These are phyloP conservation scores for Nowickia ferox DNA, from an alignment of 2,888 invertebrate genomes.

Conservation along the genomic window DNA sequence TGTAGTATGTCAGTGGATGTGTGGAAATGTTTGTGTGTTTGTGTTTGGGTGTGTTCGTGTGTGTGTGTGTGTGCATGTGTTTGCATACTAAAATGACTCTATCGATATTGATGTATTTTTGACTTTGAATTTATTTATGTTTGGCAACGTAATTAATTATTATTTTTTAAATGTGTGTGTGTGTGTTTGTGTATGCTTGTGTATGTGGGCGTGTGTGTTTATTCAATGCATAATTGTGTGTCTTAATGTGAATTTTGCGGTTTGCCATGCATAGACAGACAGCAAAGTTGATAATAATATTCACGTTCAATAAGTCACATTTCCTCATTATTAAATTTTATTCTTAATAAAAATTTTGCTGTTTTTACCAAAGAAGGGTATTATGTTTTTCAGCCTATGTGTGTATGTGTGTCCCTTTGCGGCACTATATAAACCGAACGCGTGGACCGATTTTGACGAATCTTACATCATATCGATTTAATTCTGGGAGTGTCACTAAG, in stretches of 20 bases:
- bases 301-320: not conserved
- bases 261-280: not conserved
- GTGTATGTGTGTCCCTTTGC: no score
- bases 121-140: constrained; percentile 54
- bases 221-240: constrained; percentile 16
- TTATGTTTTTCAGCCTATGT: no score
- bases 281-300: not conserved
- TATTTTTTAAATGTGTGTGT: not conserved
- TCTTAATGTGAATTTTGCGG: constrained; percentile 31
- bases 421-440: no score
- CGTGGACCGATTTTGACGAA: no score
- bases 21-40: not conserved
- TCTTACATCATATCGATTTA: no score
- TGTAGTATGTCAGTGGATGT: not conserved
- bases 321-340: no score
- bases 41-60: not conserved
- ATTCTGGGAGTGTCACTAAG: no score
- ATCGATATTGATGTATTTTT: constrained; percentile 24
- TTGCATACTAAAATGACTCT: not conserved
- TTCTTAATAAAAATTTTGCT: no score
- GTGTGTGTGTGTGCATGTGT: not conserved
- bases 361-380: no score
- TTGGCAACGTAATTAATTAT: constrained; percentile 43
- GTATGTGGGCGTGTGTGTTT: not conserved
- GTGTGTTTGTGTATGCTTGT: not conserved